Percentiles rank a stretch among this genome's conserved stretches.
Conservation (phyloP, 1,140 invertebrate genomes). For the Drosophila murphyi region DNA sequence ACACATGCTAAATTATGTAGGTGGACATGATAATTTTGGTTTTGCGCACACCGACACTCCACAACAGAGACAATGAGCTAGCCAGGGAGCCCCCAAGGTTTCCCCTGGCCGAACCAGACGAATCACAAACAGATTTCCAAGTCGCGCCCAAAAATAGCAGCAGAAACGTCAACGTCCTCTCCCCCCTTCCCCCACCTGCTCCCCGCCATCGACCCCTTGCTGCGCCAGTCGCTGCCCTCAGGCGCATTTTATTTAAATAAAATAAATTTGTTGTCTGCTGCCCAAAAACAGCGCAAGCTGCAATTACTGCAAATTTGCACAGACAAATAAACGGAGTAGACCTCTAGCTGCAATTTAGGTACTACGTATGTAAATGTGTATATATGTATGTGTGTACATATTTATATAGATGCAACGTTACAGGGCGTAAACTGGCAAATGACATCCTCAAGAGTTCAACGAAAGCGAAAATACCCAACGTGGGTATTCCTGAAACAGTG, state of each 20-base stretch:
- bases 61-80: conserved; percentile 4
- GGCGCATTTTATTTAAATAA: conserved; percentile 75
- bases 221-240: conserved; percentile 38
- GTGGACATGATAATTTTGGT: conserved; percentile 78
- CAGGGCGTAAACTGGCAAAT: no score
- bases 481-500: background rate
- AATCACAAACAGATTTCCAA: conserved; percentile 48
- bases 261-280: conserved; percentile 72
- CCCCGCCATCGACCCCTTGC: background rate
- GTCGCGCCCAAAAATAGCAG: conserved; percentile 72
- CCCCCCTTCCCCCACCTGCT: background rate
- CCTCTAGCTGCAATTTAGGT: background rate
- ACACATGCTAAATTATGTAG: conserved; percentile 76
- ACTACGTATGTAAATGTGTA: background rate
- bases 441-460: background rate
- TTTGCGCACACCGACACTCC: conserved; percentile 57
- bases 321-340: conserved; percentile 45
- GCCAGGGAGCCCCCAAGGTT: conserved; percentile 36
- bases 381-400: background rate
- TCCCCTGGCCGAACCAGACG: conserved; percentile 26
- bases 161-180: conserved; percentile 39
- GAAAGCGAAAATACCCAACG: background rate
- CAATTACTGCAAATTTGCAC: conserved; percentile 66
- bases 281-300: conserved; percentile 44
- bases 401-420: background rate